These are phyloP conservation scores for Isurus oxyrinchus DNA, from an alignment of 2,113 vertebrate species.

Conservation along the genomic window DNA sequence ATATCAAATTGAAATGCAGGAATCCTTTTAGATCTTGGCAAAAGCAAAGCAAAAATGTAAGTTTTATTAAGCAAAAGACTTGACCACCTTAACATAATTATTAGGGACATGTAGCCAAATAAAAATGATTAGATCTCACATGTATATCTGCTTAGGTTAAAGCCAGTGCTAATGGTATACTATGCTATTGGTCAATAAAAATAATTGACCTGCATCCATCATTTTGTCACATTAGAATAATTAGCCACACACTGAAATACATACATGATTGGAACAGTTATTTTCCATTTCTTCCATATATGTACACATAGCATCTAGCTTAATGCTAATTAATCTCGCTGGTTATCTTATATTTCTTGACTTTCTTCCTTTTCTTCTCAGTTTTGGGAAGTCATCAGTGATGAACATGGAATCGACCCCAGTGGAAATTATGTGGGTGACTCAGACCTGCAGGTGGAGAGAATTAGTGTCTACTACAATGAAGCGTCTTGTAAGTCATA, in stretches of 20 bases:
- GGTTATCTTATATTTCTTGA: neutral
- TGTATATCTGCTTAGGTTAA: neutral
- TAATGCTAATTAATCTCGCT: neutral
- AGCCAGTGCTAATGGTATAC: neutral
- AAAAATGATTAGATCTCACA: neutral
- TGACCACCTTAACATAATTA: neutral
- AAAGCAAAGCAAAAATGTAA: neutral
- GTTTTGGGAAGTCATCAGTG: slow-evolving; percentile 83
- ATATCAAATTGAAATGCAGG: neutral
- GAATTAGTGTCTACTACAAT: slow-evolving; percentile 81
- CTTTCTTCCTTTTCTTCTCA: slow-evolving; percentile 41
- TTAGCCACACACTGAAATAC: neutral
- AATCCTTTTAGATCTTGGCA: neutral
- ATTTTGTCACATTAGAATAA: neutral
- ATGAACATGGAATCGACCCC: slow-evolving; percentile 76
- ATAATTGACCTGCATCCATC: neutral
- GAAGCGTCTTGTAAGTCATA: slow-evolving; percentile 69
- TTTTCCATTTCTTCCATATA: neutral
- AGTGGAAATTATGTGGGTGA: slow-evolving; percentile 75
- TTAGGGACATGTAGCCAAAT: neutral
- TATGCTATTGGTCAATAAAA: neutral
- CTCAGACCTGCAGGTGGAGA: slow-evolving; percentile 73
- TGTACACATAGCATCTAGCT: neutral
- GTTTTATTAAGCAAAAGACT: neutral
- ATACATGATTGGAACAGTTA: neutral